Conservation (phyloP, 2,888 invertebrate species). For the Gnatocerus cornutus region DNA sequence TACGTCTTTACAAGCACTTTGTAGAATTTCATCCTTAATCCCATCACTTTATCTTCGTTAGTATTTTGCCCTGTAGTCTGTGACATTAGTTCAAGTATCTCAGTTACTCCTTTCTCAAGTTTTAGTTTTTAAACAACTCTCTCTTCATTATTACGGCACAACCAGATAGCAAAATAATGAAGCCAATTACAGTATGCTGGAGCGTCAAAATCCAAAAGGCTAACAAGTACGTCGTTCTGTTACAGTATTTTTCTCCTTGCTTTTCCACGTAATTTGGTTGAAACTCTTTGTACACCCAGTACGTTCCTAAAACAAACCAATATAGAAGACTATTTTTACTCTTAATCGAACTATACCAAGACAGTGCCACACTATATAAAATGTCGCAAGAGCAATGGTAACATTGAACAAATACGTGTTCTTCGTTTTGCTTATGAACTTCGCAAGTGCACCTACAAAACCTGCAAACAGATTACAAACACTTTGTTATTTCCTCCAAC, state of each 20-base stretch:
- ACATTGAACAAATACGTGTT: constrained; percentile 57
- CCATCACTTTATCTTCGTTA: too few relatives aligned
- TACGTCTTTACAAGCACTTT: too few relatives aligned
- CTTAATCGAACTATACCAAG: constrained; percentile 58
- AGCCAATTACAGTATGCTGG: constrained; percentile 62
- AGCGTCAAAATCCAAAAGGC: constrained; percentile 67
- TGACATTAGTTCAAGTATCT: too few relatives aligned
- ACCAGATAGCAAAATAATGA: constrained; percentile 63
- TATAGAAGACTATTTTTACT: not conserved
- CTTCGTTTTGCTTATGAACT: constrained; percentile 59
- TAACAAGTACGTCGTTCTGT: constrained; percentile 63
- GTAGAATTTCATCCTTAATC: too few relatives aligned
- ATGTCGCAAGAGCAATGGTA: constrained; percentile 56
- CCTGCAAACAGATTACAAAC: constrained; percentile 54
- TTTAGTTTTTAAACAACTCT: constrained; percentile 59
- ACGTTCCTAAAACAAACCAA: constrained; percentile 56
- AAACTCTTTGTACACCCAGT: constrained; percentile 64
- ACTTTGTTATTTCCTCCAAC: not conserved
- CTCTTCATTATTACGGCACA: constrained; percentile 66
- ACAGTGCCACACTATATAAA: constrained; percentile 60
- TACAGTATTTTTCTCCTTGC: constrained; percentile 55
- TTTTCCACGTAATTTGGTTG: constrained; percentile 62
- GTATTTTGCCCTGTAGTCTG: too few relatives aligned
- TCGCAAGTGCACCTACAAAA: constrained; percentile 60
- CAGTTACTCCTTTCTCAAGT: too few relatives aligned